These are phyloP conservation scores for Dolichotis patagonum DNA, from an alignment of 2,113 vertebrate species.

Conservation along the genomic window DNA sequence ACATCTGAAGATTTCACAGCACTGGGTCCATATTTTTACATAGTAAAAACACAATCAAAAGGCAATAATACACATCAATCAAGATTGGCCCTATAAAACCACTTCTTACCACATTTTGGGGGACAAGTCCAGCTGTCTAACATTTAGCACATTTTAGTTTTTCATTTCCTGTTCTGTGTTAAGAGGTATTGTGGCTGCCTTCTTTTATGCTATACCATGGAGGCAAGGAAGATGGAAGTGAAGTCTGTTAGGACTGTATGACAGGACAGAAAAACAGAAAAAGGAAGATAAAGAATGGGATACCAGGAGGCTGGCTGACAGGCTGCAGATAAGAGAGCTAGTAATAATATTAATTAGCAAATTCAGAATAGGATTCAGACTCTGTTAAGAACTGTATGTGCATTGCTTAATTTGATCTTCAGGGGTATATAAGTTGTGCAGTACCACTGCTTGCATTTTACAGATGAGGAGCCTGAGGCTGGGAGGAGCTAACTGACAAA, in stretches of 20 bases:
- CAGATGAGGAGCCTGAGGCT: background rate
- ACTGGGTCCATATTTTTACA: background rate
- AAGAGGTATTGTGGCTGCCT: accelerated
- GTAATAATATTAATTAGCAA: background rate
- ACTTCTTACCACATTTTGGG: background rate
- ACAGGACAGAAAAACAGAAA: background rate
- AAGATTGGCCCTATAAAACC: background rate
- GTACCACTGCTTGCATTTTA: background rate
- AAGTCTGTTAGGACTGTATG: background rate
- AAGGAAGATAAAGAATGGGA: background rate
- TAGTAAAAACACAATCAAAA: background rate
- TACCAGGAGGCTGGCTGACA: background rate
- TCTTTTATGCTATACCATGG: background rate
- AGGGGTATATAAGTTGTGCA: background rate
- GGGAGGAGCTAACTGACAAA: background rate
- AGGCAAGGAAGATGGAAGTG: background rate
- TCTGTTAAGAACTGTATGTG: background rate
- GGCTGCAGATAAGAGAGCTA: background rate
- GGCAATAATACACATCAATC: background rate
- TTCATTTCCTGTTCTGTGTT: background rate
- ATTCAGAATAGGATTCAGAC: background rate
- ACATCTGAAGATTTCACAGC: background rate
- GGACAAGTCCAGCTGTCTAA: accelerated
- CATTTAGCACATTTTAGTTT: background rate
- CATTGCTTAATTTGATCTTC: background rate